Evolutionary conservation across 2,888 invertebrate species (phyloP), one percentile per base, ranked within the genome.

Genomic region (Petrophora chlorosata): DNA sequence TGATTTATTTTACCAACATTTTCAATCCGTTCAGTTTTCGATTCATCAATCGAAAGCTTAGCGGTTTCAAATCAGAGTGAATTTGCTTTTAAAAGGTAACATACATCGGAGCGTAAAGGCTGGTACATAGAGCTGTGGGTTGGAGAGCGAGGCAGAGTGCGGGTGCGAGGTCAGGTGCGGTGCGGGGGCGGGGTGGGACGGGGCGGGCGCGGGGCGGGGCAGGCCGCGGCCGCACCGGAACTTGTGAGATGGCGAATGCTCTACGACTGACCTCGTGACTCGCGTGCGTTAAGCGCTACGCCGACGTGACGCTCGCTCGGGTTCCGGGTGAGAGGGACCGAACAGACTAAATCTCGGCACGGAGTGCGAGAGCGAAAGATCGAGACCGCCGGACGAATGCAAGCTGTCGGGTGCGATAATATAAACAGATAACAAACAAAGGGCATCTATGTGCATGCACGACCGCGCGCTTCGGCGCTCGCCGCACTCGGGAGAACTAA

Each of bases 221-320:
- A 51, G 67, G 66, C 65, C 67, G 70, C 73, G 73, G 78, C 79
- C 82, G 83, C 85, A 77, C 85, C 85, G 83, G 90, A 89, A 90
- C 90, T 90, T 87, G 87, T 90, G 90, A 91, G 90, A 91, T 90
- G 90, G 90, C 90, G 79, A 79, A 83, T 87, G 85, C 84, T 87
- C 85, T 86, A 87, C 85, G 85, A 86, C 85, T 86, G 86, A 87
- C 85, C 84, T 85, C 85, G 82, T 79, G 80, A 74, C 79, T 73
- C 72, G 79, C 78, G 82, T 71, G 79, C 79, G 76, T 66, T 65
- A 68, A 76, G 82, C 79, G 63, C 58, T 70, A 69, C 67, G 75
- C 76, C 70, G 67, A 72, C 74, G 79, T 54, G 76, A 76, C 82
- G 78, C 79, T 73, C 76, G 78, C 79, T 79, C 79, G 79, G 82